Conservation (phyloP, 2,113 vertebrate species). For the Chlamydotis undulata region DNA sequence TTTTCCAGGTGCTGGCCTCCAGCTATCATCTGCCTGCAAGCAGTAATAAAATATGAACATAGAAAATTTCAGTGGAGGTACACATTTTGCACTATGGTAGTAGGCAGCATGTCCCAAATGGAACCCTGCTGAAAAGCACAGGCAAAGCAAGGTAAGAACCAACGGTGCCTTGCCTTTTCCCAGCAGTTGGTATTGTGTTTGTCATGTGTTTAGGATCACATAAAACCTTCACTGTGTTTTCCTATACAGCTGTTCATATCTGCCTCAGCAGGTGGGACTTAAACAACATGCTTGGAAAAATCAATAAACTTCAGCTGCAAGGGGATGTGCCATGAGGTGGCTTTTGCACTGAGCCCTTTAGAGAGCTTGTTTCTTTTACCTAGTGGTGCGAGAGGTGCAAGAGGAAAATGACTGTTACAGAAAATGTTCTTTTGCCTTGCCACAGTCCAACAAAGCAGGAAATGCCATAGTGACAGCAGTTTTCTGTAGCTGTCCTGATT, state of each 20-base stretch:
- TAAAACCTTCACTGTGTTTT: not conserved
- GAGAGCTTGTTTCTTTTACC: not conserved
- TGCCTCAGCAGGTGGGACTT: not conserved
- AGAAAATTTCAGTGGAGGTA: not conserved
- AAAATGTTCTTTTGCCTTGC: not conserved
- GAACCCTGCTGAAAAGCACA: not conserved
- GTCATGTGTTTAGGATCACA: not conserved
- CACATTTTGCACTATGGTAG: not conserved
- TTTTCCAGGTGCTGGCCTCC: not conserved
- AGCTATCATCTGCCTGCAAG: not conserved
- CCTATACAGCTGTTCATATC: not conserved
- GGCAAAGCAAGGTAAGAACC: not conserved
- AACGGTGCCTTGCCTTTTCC: not conserved
- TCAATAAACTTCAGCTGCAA: not conserved
- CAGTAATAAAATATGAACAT: not conserved
- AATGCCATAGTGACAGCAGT: not conserved
- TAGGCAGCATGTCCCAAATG: not conserved
- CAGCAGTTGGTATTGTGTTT: not conserved
- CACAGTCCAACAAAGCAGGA: not conserved
- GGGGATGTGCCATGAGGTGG: not conserved
- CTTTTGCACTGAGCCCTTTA: not conserved
- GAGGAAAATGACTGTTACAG: not conserved
- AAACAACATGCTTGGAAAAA: not conserved
- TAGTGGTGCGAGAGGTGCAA: not conserved
- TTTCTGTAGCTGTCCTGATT: not conserved